Conservation (phyloP, 2,797 vertebrate species). For the Delichon dasypus region DNA sequence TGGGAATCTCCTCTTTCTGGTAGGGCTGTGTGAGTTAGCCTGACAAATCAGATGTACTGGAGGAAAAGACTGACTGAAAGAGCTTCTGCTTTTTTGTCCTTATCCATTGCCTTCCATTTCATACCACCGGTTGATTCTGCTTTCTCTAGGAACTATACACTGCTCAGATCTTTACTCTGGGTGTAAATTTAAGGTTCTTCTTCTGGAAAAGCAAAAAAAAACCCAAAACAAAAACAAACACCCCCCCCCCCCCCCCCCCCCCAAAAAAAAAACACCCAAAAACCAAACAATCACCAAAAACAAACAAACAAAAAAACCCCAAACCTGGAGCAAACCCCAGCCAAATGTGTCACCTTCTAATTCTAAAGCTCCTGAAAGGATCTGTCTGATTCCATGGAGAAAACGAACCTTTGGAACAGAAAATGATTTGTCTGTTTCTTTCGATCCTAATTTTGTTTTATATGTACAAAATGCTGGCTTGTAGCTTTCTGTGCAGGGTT, state of each 20-base stretch:
- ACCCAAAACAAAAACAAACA: too few species aligned
- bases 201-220: background rate
- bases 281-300: too few species aligned
- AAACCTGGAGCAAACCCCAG: background rate
- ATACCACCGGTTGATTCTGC: background rate
- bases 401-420: background rate
- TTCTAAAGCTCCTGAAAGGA: background rate
- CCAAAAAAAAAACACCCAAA: background rate
- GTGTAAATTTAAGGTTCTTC: background rate
- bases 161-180: background rate
- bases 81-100: background rate
- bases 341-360: background rate
- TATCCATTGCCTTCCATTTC: background rate
- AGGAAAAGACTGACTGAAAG: background rate
- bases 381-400: background rate
- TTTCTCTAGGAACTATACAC: background rate
- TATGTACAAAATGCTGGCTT: background rate
- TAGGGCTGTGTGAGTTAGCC: background rate
- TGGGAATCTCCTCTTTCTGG: background rate
- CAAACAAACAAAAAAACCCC: too few species aligned
- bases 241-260: too few species aligned
- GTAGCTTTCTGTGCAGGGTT: background rate
- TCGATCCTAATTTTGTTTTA: background rate
- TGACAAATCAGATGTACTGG: background rate
- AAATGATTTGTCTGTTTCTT: background rate